These are phyloP conservation scores for Nibea albiflora DNA, from an alignment of 2,113 vertebrate species.

Conservation along the genomic window DNA sequence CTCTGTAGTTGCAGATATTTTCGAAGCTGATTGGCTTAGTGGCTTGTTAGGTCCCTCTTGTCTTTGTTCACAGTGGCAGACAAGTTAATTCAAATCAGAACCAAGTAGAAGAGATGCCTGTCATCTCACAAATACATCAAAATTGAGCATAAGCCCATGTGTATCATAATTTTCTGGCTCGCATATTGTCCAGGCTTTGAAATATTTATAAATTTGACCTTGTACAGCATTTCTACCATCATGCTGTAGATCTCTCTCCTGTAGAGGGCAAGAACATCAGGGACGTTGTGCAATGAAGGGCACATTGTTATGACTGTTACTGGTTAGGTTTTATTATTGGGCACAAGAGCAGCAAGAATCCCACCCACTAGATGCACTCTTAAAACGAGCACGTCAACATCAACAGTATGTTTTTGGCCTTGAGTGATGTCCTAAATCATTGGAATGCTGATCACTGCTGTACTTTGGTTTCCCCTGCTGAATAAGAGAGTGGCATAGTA, in stretches of 20 bases:
- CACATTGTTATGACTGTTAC: neutral
- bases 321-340: neutral
- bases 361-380: neutral
- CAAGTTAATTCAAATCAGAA: neutral
- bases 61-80: neutral
- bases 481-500: slow-evolving; percentile 23
- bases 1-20: neutral
- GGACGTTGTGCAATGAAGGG: neutral
- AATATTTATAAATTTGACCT: neutral
- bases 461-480: slow-evolving; percentile 34
- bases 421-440: slow-evolving; percentile 2
- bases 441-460: slow-evolving; percentile 24
- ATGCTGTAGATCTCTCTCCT: too few relatives aligned
- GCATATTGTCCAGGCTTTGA: neutral
- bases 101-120: neutral
- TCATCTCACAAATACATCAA: neutral
- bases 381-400: neutral
- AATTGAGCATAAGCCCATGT: neutral
- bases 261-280: neutral
- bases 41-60: neutral
- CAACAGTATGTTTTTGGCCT: slow-evolving; percentile 20
- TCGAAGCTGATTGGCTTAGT: neutral
- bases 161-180: neutral
- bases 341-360: neutral
- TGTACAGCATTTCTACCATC: neutral